A percentile compares a stretch with the other conserved stretches of the same genome.
These are phyloP conservation scores for Scelioninae gen. 1 DNA, from an alignment of 2,888 invertebrate genomes.

Conservation along the genomic window DNA sequence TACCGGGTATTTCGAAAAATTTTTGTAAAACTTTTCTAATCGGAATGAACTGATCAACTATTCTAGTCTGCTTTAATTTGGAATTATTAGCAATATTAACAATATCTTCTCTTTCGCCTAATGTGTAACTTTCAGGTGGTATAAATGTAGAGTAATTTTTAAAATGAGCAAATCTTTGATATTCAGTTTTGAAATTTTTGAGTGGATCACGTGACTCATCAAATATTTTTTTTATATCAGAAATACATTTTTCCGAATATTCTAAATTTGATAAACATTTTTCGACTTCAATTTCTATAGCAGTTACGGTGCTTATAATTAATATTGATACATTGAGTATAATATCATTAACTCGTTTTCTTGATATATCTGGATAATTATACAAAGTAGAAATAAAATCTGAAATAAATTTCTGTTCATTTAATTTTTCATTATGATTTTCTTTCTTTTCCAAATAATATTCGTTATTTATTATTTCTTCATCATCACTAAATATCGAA, in stretches of 20 bases:
- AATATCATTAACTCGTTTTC: slow-evolving; percentile 33
- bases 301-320: too few relatives aligned
- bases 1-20: slow-evolving; percentile 48
- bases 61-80: too few relatives aligned
- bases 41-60: slow-evolving; percentile 14
- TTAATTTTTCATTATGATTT: too few relatives aligned
- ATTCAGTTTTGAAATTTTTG: slow-evolving; percentile 28
- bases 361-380: slow-evolving; percentile 29
- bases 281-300: too few relatives aligned
- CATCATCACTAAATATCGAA: too few relatives aligned
- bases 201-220: background rate
- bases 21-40: slow-evolving; percentile 5
- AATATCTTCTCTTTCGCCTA: slow-evolving; percentile 59
- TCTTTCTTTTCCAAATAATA: too few relatives aligned
- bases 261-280: slow-evolving; percentile 27
- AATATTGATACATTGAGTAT: slow-evolving; percentile 20
- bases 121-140: slow-evolving; percentile 41
- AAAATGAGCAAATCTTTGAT: slow-evolving; percentile 54
- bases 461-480: too few relatives aligned
- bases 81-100: background rate
- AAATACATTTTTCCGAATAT: too few relatives aligned
- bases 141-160: slow-evolving; percentile 57
- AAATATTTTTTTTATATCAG: too few relatives aligned
- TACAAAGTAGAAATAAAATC: slow-evolving; percentile 25
- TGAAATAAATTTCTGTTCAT: too few relatives aligned